These are phyloP conservation scores for Hemistola chrysoprasaria DNA, from an alignment of 2,888 invertebrate genomes.

Conservation along the genomic window DNA sequence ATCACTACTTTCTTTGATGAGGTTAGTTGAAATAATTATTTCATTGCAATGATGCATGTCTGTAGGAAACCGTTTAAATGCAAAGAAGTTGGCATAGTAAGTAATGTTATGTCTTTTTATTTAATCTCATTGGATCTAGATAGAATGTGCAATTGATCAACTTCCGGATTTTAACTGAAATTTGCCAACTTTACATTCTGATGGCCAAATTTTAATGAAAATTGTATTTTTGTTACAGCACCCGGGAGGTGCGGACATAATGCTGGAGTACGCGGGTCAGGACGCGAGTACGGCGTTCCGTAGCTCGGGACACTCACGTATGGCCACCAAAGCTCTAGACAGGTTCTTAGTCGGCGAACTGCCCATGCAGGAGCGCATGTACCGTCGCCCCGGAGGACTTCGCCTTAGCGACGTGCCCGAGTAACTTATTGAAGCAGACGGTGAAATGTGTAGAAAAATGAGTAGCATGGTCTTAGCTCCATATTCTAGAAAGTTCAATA, in stretches of 20 bases:
- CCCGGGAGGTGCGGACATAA: slow-evolving; percentile 91
- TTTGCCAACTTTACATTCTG: too few relatives aligned
- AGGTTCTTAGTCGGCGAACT: slow-evolving; percentile 90
- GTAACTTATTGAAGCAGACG: slow-evolving; percentile 43
- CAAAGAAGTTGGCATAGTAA: too few relatives aligned
- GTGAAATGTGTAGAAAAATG: too few relatives aligned
- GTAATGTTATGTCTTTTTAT: too few relatives aligned
- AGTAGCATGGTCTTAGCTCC: too few relatives aligned
- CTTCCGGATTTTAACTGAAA: too few relatives aligned
- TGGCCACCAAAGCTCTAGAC: slow-evolving; percentile 84
- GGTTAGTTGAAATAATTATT: slow-evolving; percentile 65
- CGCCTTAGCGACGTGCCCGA: slow-evolving; percentile 81
- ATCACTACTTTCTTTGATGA: slow-evolving; percentile 88
- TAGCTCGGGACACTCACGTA: slow-evolving; percentile 88
- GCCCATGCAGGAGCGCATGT: slow-evolving; percentile 87
- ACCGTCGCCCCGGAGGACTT: slow-evolving; percentile 84
- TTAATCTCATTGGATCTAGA: too few relatives aligned
- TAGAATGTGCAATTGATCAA: too few relatives aligned
- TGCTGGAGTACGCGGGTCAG: slow-evolving; percentile 92
- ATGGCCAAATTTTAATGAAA: too few relatives aligned
- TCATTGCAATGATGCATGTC: too few relatives aligned
- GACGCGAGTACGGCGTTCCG: slow-evolving; percentile 93
- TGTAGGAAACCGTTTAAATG: too few relatives aligned
- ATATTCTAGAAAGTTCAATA: too few relatives aligned
- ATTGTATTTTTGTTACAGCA: slow-evolving; percentile 79